Evolutionary conservation across 2,113 vertebrate species (phyloP).

Genomic region (Alosa alosa): DNA sequence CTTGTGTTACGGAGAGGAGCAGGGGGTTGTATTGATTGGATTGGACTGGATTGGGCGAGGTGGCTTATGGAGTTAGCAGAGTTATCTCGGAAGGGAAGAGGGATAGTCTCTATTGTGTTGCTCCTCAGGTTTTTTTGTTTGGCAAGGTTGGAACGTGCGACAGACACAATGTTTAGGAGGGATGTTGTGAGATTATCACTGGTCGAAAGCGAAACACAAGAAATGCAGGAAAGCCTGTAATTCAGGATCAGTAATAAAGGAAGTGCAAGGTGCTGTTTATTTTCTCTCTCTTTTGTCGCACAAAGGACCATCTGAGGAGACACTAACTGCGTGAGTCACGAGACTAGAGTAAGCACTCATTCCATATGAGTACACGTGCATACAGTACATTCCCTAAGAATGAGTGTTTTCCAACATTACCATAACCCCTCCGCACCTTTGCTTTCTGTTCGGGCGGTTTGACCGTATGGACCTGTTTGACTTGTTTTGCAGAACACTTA

Average conservation of each 20-base stretch:
- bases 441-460: background rate
- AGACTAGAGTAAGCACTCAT: background rate
- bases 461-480: background rate
- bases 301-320: background rate
- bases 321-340: background rate
- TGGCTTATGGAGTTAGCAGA: constrained; percentile 33
- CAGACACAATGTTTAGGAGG: background rate
- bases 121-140: background rate
- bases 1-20: background rate
- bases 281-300: background rate
- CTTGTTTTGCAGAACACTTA: background rate
- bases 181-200: background rate
- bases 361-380: background rate
- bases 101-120: background rate
- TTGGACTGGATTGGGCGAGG: constrained; percentile 31
- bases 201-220: background rate
- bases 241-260: background rate
- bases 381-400: background rate
- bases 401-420: background rate
- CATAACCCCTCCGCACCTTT: background rate
- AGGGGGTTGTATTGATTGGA: constrained; percentile 15
- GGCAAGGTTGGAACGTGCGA: background rate
- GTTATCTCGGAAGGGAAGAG: background rate
- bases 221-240: background rate
- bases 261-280: background rate